Conservation (phyloP, 2,113 vertebrate species). For the Athene cunicularia region DNA sequence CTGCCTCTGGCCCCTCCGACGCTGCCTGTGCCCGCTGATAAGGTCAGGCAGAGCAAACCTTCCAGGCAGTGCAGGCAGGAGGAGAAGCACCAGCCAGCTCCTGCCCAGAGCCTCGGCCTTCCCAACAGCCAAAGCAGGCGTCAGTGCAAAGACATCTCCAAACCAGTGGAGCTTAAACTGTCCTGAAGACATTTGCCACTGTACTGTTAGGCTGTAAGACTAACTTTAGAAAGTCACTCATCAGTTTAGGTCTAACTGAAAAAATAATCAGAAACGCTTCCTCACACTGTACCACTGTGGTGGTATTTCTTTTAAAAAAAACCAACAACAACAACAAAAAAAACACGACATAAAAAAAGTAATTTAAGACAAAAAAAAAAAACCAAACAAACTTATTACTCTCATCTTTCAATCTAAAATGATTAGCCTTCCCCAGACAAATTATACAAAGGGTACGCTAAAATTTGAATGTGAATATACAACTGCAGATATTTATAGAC, state of each 20-base stretch:
- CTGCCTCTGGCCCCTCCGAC: neutral
- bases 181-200: neutral
- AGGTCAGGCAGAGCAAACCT: neutral
- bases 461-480: neutral
- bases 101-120: neutral
- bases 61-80: neutral
- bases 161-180: neutral
- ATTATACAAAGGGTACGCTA: neutral
- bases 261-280: neutral
- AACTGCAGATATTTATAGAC: conserved; percentile 23
- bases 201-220: neutral
- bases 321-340: no score
- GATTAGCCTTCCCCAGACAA: neutral
- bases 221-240: neutral
- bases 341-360: neutral
- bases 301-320: no score
- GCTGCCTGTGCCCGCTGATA: conserved; percentile 53
- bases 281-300: accelerated
- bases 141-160: neutral
- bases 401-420: neutral
- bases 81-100: neutral
- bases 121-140: neutral
- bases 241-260: neutral
- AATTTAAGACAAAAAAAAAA: neutral
- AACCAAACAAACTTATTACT: neutral